These are phyloP conservation scores for Corythucha ciliata DNA, from an alignment of 2,888 invertebrate species.

Conservation along the genomic window DNA sequence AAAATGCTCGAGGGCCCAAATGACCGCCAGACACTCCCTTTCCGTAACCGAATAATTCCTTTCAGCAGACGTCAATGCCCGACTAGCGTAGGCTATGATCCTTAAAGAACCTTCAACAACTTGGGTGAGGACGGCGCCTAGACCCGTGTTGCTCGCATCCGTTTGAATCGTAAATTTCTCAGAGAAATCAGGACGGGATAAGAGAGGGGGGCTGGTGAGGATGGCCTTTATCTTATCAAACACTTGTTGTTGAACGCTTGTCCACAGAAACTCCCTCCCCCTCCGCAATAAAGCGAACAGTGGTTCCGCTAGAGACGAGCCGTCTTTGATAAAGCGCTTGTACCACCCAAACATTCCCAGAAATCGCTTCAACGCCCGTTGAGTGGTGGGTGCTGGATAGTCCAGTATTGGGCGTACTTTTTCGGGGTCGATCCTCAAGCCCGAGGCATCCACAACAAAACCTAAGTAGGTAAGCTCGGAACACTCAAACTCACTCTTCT, in stretches of 20 bases:
- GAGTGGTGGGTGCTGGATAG: slow-evolving; percentile 11
- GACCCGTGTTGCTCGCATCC: slow-evolving; percentile 25
- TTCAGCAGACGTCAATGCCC: slow-evolving; percentile 28
- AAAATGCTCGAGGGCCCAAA: slow-evolving; percentile 31
- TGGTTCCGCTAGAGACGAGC: slow-evolving; percentile 28
- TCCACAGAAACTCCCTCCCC: slow-evolving; percentile 18
- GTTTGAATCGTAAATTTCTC: slow-evolving; percentile 24
- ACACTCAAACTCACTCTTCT: slow-evolving; percentile 11
- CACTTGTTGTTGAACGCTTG: slow-evolving; percentile 3
- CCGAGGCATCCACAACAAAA: slow-evolving; percentile 6
- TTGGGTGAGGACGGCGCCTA: slow-evolving; percentile 32
- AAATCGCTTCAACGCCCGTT: slow-evolving; percentile 16
- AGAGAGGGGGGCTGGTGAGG: slow-evolving; percentile 21
- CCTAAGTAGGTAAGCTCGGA: slow-evolving; percentile 15
- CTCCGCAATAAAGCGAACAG: slow-evolving; percentile 31
- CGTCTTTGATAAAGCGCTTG: slow-evolving; percentile 34
- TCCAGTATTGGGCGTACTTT: slow-evolving; percentile 12
- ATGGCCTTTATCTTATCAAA: slow-evolving; percentile 15
- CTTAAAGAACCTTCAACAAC: slow-evolving; percentile 26
- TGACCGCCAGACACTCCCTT: slow-evolving; percentile 33
- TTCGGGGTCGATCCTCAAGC: slow-evolving; percentile 18
- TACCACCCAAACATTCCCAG: slow-evolving; percentile 28
- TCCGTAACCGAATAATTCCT: slow-evolving; percentile 32
- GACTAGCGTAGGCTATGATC: slow-evolving; percentile 34
- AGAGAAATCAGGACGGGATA: slow-evolving; percentile 27